phyloP scores from a whole-genome alignment of 2,888 invertebrate genomes.

The Epinotia nisella region DNA sequence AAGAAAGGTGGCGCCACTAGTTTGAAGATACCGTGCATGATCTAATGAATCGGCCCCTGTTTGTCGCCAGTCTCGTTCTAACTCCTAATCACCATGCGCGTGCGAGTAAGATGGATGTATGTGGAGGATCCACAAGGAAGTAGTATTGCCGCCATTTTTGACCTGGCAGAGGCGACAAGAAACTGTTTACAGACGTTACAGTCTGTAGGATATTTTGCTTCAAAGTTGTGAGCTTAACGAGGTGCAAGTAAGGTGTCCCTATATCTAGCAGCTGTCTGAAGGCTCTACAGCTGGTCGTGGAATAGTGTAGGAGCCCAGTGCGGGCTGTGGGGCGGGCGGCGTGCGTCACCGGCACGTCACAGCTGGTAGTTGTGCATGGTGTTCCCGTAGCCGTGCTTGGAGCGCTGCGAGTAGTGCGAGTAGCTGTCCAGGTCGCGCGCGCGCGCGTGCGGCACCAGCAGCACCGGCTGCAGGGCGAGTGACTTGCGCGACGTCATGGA shows the following conservation, averaged over 20 bases:
- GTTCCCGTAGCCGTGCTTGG: slow-evolving; percentile 87
- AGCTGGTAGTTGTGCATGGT: slow-evolving; percentile 89
- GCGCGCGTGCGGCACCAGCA: slow-evolving; percentile 90
- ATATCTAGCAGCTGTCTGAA: slow-evolving; percentile 65
- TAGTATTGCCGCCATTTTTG: no score
- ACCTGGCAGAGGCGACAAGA: no score
- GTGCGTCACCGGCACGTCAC: slow-evolving; percentile 55
- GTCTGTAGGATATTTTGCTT: background rate
- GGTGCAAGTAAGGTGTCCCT: slow-evolving; percentile 74
- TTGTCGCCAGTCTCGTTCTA: background rate
- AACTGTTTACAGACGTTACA: background rate
- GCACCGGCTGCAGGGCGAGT: slow-evolving; percentile 93
- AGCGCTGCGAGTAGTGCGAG: slow-evolving; percentile 90
- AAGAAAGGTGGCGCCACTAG: slow-evolving; percentile 14
- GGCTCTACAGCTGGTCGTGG: no score
- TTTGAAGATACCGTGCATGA: background rate
- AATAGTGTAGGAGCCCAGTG: no score
- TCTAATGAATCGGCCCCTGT: background rate
- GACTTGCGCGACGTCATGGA: slow-evolving; percentile 95
- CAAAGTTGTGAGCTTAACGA: background rate
- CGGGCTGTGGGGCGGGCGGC: background rate
- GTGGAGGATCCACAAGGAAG: background rate
- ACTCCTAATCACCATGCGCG: background rate
- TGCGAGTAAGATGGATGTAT: background rate
- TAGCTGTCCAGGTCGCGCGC: slow-evolving; percentile 89